Conservation (phyloP, 2,113 vertebrate genomes). For the Sinocyclocheilus anshuiensis region DNA sequence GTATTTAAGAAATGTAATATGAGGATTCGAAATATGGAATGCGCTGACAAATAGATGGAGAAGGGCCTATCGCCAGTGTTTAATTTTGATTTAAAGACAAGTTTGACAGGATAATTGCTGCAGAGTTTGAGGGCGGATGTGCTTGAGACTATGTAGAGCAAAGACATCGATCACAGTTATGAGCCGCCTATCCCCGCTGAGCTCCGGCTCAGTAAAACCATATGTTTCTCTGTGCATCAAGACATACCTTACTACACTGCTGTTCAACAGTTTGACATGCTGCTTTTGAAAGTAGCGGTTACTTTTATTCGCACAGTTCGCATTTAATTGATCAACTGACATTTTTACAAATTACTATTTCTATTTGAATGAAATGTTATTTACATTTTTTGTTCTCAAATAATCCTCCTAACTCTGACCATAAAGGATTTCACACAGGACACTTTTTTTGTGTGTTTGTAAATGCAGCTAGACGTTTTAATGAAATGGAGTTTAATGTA, state of each 20-base stretch:
- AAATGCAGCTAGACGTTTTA: no score
- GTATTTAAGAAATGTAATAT: constrained; percentile 52
- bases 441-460: no score
- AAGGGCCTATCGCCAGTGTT: neutral
- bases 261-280: neutral
- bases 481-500: no score
- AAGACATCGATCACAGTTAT: constrained; percentile 1
- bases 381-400: no score
- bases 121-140: neutral
- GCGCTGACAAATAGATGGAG: constrained; percentile 1
- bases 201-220: constrained; percentile 33
- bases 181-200: neutral
- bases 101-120: constrained; percentile 9
- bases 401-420: no score
- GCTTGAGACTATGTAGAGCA: neutral
- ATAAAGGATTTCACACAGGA: no score
- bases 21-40: neutral
- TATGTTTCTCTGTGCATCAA: constrained; percentile 7
- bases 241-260: neutral
- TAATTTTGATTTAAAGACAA: neutral
- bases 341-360: no score
- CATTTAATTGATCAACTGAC: no score
- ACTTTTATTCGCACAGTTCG: no score
- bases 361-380: no score
- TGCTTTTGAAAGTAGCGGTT: no score